Evolutionary conservation across 2,113 vertebrate genomes (phyloP).

Genomic region (human): DNA sequence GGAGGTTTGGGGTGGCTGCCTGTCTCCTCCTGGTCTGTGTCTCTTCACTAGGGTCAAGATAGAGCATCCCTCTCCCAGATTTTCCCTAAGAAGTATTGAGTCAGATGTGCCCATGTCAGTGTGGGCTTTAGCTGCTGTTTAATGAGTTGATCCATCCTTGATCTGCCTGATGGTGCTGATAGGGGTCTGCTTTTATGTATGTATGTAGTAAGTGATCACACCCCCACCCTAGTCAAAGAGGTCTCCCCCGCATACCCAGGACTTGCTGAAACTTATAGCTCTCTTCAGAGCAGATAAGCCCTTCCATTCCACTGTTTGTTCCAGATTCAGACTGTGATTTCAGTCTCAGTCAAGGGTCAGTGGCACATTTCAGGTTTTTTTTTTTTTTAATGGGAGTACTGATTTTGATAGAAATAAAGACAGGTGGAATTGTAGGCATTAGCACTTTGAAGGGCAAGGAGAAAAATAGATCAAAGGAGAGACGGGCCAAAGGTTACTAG

Average conservation of each 20-base stretch:
- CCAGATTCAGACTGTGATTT: neutral
- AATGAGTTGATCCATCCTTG: constrained; percentile 43
- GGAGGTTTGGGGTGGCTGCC: neutral
- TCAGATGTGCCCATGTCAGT: neutral
- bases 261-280: neutral
- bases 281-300: neutral
- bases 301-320: neutral
- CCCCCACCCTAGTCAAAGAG: neutral
- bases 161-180: neutral
- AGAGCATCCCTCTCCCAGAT: neutral
- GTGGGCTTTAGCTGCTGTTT: neutral
- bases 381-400: neutral
- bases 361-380: neutral
- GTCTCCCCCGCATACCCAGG: neutral
- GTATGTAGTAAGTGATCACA: neutral
- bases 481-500: neutral
- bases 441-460: neutral
- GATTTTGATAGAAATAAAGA: neutral
- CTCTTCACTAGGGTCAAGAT: constrained; percentile 17
- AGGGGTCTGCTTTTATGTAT: neutral
- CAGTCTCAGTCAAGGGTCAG: neutral
- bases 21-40: neutral
- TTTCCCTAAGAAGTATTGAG: neutral
- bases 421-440: neutral
- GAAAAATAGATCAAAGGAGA: neutral